Base-by-base conservation (phyloP, 2,113 vertebrate species). In the Rynchops niger region DNA sequence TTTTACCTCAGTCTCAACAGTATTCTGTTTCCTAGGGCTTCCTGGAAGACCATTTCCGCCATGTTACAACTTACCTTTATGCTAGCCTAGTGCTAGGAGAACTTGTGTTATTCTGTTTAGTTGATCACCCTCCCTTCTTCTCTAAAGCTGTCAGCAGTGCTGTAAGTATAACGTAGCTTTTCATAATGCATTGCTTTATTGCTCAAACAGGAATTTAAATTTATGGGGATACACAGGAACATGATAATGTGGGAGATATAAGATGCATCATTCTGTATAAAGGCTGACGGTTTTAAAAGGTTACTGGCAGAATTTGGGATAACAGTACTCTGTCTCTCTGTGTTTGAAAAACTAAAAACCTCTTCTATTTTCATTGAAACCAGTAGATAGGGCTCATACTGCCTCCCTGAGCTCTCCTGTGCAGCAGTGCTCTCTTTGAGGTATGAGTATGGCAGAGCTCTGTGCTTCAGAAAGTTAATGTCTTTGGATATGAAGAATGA, bases 101-200 rank as follows among this genome's bases (percentile, higher is more conserved):
- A 91, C 97, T 99, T 22, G 97, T 99, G 85, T 96, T 99, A 55
- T 99, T 98, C 95, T 99, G 99, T 96, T 98, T 99, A 63, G 98
- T 98, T 21, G 99, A 99, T 95, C 97, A 86, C 15, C 97, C 98
- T 50, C 99, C 99, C 7, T 98, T 98, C 69, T 98, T 98, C 93
- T 98, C 98, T 14, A 98, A 98, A 98, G 95, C 76, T 7, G 12
- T 85, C 74, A 96, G 73, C 59, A 97, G 77, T 63, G 90, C 98
- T 95, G 99, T 99, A 98, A 97, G 98, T 97, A 38, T 43, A 74
- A 74, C 1, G 1, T 0, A 26, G 26, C 40, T 93, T 86, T 81
- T 58, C 47, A 27, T 18, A 49, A 47, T 12, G 23, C 20, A 65
- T 66, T 59, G 25, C 14, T 84, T 74, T 38, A 14, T n/a, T 93